phyloP scores from a whole-genome alignment of 2,113 vertebrate genomes.

The Hippocampus zosterae region DNA sequence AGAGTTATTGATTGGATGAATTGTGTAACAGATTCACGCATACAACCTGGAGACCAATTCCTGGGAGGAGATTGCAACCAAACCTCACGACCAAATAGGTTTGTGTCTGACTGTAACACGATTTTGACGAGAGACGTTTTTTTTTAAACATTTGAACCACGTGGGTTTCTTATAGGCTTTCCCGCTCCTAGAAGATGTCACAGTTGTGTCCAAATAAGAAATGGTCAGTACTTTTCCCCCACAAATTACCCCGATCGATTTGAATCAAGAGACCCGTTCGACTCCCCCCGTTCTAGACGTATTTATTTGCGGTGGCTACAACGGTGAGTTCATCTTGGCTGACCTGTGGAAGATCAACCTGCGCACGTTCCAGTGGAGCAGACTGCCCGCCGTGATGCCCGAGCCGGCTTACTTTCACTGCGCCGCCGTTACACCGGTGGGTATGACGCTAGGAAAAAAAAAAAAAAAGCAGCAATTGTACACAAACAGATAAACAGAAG shows the following conservation, averaged over 20 bases:
- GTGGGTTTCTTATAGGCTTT: slow-evolving; percentile 75
- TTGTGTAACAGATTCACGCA: slow-evolving; percentile 81
- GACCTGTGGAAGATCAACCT: slow-evolving; percentile 95
- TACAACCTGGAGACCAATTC: slow-evolving; percentile 98
- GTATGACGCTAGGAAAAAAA: slow-evolving; percentile 33
- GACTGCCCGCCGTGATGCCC: slow-evolving; percentile 89
- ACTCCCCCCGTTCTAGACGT: slow-evolving; percentile 75
- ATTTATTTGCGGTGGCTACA: slow-evolving; percentile 94
- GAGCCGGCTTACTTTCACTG: slow-evolving; percentile 98
- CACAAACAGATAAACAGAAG: neutral
- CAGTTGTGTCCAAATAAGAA: slow-evolving; percentile 95
- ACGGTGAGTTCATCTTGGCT: slow-evolving; percentile 89
- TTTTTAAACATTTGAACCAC: slow-evolving; percentile 9
- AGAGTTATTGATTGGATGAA: no score
- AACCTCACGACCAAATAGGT: slow-evolving; percentile 95
- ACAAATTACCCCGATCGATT: neutral
- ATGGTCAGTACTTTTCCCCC: slow-evolving; percentile 71
- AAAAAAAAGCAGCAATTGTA: neutral
- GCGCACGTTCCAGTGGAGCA: slow-evolving; percentile 91
- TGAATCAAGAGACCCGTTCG: neutral
- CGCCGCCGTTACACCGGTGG: slow-evolving; percentile 93
- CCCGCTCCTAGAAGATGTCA: slow-evolving; percentile 94
- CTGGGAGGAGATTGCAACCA: slow-evolving; percentile 94
- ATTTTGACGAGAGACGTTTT: neutral
- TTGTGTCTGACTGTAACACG: slow-evolving; percentile 19